Base-by-base conservation (phyloP, 2,113 vertebrate species). In the Platichthys stellatus region DNA sequence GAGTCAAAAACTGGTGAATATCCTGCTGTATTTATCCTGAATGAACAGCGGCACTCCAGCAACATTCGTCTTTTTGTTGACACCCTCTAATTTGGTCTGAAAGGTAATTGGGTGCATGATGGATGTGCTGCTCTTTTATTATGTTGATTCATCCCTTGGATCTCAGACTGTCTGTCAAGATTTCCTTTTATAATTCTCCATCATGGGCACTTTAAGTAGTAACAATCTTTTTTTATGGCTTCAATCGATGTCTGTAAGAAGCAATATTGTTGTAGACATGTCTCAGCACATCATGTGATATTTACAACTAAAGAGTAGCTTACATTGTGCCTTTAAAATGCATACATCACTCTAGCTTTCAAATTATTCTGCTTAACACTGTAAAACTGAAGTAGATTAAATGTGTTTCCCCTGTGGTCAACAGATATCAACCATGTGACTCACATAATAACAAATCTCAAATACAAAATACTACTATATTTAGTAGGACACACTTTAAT, bases 81-180 rank as follows among this genome's bases (percentile, higher is more conserved):
- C 77, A 63, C 60, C 40, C 54, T 84, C 71, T 90, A 87, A 91
- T 91, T 86, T 83, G 76, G 72, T 53, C 74, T 84, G 84, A 91
- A 76, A 88, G 83, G 87, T 89, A 91, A 92, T 87, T 90, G 82
- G 86, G 49, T 61, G 21, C 74, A 85, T 85, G 90, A 90, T 87
- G 84, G 81, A 92, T 88, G 85, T 74, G 43, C 78, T 82, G 81
- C 81, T 82, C 70, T 90, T 87, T 89, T 88, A 86, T 86, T 80
- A 84, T 87, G 85, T 88, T 86, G 82, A 86, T 89, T 85, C 72
- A 83, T 79, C 66, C 51, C 75, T 74, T 76, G 84, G 59, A 80
- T 88, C 72, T 68, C 35, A 82, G 86, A 84, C 82, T 76, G 68
- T 85, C 80, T 69, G 84, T 84, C 81, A 64, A 56, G 53, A 72